Percentiles rank a stretch among this genome's conserved stretches.
Evolutionary conservation across 2,113 vertebrate genomes (phyloP).

Genomic region (Equus quagga): DNA sequence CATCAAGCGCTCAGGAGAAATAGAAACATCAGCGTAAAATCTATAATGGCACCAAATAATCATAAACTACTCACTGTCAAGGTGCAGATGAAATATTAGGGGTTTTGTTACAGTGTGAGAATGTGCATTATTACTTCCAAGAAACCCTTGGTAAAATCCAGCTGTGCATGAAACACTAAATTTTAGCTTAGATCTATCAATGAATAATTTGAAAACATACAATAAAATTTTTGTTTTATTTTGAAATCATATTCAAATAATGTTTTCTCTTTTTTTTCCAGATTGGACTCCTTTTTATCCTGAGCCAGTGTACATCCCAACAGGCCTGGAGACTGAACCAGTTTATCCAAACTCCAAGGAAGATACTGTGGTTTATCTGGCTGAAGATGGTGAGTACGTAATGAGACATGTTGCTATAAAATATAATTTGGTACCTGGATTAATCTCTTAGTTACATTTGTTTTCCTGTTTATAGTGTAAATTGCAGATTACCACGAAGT

Average conservation of each 20-base stretch:
- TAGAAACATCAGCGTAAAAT: background rate
- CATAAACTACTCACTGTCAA: background rate
- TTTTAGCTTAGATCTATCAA: background rate
- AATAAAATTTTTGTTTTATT: constrained; percentile 41
- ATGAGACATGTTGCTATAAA: constrained; percentile 62
- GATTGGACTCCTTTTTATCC: constrained; percentile 82
- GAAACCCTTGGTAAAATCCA: background rate
- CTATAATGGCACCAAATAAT: background rate
- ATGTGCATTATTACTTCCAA: background rate
- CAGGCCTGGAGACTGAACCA: constrained; percentile 75
- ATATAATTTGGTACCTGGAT: background rate
- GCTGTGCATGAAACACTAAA: background rate
- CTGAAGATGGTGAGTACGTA: constrained; percentile 82
- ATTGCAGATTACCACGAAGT: background rate
- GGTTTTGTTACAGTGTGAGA: background rate
- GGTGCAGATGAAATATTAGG: background rate
- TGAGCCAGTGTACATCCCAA: constrained; percentile 84
- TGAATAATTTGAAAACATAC: constrained; percentile 15
- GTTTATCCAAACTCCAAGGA: constrained; percentile 72
- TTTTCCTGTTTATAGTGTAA: constrained; percentile 34
- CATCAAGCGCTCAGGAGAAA: background rate
- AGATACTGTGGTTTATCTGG: constrained; percentile 83
- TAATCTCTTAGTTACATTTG: constrained; percentile 21
- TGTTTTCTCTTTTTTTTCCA: constrained; percentile 56
- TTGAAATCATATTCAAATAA: constrained; percentile 31